Conservation (phyloP, 2,113 vertebrate genomes). For the Ceyx margarethae region DNA sequence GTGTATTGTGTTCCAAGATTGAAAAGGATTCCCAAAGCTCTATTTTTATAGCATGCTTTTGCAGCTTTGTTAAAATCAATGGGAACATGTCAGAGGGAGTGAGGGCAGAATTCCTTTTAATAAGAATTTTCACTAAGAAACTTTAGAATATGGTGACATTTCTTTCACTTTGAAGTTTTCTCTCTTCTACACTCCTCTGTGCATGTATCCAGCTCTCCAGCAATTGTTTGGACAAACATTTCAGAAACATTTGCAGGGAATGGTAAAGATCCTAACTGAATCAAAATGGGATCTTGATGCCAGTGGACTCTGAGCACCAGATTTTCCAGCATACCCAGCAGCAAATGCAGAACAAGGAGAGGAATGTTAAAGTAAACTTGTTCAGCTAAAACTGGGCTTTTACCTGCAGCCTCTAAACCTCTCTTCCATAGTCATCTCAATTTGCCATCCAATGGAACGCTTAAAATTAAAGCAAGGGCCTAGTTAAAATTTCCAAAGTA, state of each 20-base stretch:
- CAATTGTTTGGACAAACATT: neutral
- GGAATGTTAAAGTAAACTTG: constrained; percentile 18
- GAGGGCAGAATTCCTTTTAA: neutral
- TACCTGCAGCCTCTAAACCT: neutral
- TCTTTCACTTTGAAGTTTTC: neutral
- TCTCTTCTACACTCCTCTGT: neutral
- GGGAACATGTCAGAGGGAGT: neutral
- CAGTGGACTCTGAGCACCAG: neutral
- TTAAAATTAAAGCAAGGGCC: neutral
- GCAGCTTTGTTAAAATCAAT: neutral
- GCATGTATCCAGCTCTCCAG: neutral
- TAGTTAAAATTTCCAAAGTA: neutral
- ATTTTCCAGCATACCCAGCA: constrained; percentile 7
- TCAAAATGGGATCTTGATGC: neutral
- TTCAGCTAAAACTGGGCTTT: neutral
- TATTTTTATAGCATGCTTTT: neutral
- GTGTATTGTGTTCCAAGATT: neutral
- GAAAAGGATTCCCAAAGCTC: neutral
- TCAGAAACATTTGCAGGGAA: neutral
- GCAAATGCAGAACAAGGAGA: neutral
- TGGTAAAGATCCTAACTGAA: neutral
- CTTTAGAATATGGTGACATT: neutral
- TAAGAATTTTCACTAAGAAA: neutral
- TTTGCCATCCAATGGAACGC: neutral
- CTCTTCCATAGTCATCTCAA: neutral